Percentiles rank a stretch among this genome's conserved stretches.
These are phyloP conservation scores for Chironomus striatipennis DNA, from an alignment of 1,140 invertebrate species.

Conservation along the genomic window DNA sequence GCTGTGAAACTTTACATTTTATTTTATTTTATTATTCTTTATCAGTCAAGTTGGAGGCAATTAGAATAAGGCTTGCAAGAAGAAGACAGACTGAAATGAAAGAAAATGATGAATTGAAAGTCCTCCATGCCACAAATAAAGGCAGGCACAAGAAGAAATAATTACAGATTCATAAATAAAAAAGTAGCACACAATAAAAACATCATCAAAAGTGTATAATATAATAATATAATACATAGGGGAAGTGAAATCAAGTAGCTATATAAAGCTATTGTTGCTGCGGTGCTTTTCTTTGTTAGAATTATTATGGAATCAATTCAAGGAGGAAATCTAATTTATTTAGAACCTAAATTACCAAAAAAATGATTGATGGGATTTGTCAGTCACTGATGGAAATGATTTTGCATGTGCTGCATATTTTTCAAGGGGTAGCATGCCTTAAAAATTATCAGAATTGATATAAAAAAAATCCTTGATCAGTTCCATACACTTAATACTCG, in stretches of 20 bases:
- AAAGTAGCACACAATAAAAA: background rate
- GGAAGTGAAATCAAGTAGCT: conserved; percentile 16
- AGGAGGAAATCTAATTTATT: conserved; percentile 21
- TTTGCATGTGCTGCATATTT: background rate
- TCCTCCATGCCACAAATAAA: background rate
- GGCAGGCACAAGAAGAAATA: background rate
- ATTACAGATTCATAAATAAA: background rate
- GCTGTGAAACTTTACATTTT: too few relatives aligned
- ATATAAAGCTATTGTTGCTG: background rate
- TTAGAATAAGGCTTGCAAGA: background rate
- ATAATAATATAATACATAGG: background rate
- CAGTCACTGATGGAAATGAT: background rate
- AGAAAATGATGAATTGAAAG: conserved; percentile 17
- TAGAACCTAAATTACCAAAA: background rate
- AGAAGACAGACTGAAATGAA: background rate
- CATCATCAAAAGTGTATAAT: conserved; percentile 4
- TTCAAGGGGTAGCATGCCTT: too few relatives aligned
- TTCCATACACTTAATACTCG: too few relatives aligned
- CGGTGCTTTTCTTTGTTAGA: background rate
- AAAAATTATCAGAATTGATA: too few relatives aligned
- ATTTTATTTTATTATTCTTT: background rate
- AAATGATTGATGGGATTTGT: conserved; percentile 20
- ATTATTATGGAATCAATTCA: background rate
- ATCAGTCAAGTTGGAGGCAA: background rate
- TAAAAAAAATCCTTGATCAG: too few relatives aligned